Evolutionary conservation across 2,113 vertebrate species (phyloP).

Genomic region (Prolemur simus): DNA sequence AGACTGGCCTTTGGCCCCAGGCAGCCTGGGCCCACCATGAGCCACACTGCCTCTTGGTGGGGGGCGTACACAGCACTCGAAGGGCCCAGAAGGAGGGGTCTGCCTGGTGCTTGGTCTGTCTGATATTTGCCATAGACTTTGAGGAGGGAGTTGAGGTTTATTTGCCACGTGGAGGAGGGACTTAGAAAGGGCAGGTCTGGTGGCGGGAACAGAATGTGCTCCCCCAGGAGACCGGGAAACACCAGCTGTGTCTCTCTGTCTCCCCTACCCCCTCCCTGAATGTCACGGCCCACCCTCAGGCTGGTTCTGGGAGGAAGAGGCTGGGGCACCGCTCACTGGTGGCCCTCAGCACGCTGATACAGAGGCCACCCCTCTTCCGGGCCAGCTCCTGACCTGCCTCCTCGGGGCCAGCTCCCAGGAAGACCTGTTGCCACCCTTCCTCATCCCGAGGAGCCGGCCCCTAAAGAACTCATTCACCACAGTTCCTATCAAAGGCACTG

Average conservation of each 20-base stretch:
- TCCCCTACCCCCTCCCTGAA: not conserved
- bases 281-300: not conserved
- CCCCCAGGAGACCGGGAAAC: not conserved
- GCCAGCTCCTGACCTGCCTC: not conserved
- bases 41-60: fast-evolving
- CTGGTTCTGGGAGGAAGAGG: not conserved
- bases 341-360: not conserved
- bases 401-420: not conserved
- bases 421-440: not conserved
- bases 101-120: not conserved
- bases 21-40: not conserved
- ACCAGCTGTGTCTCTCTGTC: not conserved
- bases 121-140: not conserved
- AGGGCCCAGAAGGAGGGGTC: not conserved
- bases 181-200: not conserved
- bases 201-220: not conserved
- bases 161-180: not conserved
- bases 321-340: too few relatives aligned
- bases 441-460: not conserved
- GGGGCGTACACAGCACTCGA: not conserved
- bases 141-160: not conserved
- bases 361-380: not conserved
- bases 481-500: fast-evolving
- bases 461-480: not conserved
- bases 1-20: not conserved